A percentile compares a stretch with the other conserved stretches of the same genome.
phyloP scores from a whole-genome alignment of 2,888 invertebrate genomes.

The Melanophora roralis region DNA sequence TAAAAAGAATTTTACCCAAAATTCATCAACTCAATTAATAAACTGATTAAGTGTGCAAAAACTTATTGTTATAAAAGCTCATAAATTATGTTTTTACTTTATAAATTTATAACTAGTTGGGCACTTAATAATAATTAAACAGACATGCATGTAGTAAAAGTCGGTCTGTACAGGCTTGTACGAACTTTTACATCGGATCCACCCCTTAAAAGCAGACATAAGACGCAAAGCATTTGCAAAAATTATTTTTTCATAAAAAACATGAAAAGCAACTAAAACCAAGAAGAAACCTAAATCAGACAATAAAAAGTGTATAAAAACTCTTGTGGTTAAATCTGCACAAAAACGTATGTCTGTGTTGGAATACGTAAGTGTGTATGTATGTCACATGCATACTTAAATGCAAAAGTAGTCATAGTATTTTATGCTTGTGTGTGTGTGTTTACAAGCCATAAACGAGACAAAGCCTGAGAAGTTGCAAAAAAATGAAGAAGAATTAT shows the following conservation, averaged over 20 bases:
- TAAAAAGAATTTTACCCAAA: background rate
- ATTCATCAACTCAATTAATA: slow-evolving; percentile 47
- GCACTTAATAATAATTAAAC: slow-evolving; percentile 67
- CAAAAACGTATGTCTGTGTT: slow-evolving; percentile 28
- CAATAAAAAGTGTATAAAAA: slow-evolving; percentile 36
- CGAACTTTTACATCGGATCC: background rate
- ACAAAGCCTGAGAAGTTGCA: background rate
- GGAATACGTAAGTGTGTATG: no score
- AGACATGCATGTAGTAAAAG: slow-evolving; percentile 46
- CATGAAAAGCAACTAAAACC: slow-evolving; percentile 30
- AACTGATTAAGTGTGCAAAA: slow-evolving; percentile 36
- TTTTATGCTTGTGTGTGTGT: background rate
- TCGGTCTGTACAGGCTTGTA: background rate
- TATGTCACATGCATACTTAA: background rate
- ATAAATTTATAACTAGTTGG: slow-evolving; percentile 63
- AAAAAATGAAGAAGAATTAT: background rate
- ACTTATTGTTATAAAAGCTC: slow-evolving; percentile 17
- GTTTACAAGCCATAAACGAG: background rate
- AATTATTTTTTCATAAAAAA: background rate
- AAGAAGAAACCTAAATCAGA: slow-evolving; percentile 41
- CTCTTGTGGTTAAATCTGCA: slow-evolving; percentile 40
- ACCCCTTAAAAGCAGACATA: slow-evolving; percentile 14
- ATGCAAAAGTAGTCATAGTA: slow-evolving; percentile 1
- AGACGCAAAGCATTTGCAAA: slow-evolving; percentile 40
- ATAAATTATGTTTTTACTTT: slow-evolving; percentile 65